Conservation (phyloP, 1,140 invertebrate genomes). For the Drosophila quadrilineata region DNA sequence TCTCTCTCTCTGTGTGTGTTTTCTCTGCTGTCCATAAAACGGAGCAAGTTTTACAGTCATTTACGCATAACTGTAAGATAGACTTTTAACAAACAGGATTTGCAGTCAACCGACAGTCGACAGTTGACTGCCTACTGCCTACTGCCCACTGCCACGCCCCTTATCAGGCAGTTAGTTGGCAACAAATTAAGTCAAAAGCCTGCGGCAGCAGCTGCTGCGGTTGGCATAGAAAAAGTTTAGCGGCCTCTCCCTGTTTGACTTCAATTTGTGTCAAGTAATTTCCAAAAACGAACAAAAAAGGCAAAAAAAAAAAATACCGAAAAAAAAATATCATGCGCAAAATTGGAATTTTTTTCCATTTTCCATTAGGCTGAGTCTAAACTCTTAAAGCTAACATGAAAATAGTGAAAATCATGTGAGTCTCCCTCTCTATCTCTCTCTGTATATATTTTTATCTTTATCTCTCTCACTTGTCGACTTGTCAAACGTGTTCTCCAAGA, state of each 20-base stretch:
- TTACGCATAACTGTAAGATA: conserved; percentile 79
- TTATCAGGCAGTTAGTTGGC: conserved; percentile 50
- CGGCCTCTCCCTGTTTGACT: conserved; percentile 25
- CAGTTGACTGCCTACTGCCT: too few relatives aligned
- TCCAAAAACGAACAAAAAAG: conserved; percentile 12
- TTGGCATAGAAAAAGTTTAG: conserved; percentile 60
- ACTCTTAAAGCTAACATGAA: conserved; percentile 59
- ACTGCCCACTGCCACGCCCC: conserved; percentile 30
- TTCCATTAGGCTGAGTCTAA: conserved; percentile 54
- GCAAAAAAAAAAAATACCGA: conserved; percentile 16
- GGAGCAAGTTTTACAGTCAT: conserved; percentile 60
- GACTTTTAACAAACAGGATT: conserved; percentile 71
- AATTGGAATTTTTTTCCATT: conserved; percentile 67
- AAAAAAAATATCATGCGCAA: conserved; percentile 33
- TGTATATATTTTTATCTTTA: not conserved
- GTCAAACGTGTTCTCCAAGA: conserved; percentile 74
- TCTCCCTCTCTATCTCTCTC: conserved; percentile 38
- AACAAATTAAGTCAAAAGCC: conserved; percentile 59
- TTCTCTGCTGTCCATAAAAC: conserved; percentile 59
- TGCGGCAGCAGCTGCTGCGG: conserved; percentile 29
- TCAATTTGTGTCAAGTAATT: conserved; percentile 69
- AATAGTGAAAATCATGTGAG: conserved; percentile 79
- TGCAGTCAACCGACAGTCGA: too few relatives aligned
- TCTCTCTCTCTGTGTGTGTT: conserved; percentile 6
- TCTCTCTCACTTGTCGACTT: conserved; percentile 44